phyloP scores from a whole-genome alignment of 2,113 vertebrate species.

The Entomyzon cyanotis region DNA sequence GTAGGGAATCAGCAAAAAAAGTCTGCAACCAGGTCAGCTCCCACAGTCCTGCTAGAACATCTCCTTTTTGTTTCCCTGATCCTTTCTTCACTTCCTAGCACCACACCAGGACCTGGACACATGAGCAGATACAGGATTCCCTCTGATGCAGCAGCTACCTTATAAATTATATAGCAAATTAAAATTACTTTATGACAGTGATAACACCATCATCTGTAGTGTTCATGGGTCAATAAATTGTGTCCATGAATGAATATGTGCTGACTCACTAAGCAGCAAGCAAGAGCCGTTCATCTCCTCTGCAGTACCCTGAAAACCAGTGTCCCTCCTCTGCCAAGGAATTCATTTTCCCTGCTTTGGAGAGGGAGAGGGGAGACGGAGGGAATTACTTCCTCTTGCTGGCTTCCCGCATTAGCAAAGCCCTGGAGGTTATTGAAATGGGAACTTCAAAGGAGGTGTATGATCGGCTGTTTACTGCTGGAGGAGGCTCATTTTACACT shows the following conservation, averaged over 20 bases:
- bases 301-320: background rate
- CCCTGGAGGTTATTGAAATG: constrained; percentile 68
- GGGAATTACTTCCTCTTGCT: constrained; percentile 39
- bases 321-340: background rate
- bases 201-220: background rate
- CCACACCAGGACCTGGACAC: background rate
- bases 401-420: constrained; percentile 16
- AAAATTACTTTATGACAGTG: background rate
- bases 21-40: background rate
- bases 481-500: constrained; percentile 55
- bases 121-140: background rate
- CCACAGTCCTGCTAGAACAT: background rate
- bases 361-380: background rate
- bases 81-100: background rate
- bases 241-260: background rate
- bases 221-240: background rate
- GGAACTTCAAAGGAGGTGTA: constrained; percentile 63
- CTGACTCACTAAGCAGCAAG: background rate
- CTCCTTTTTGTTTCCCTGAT: background rate
- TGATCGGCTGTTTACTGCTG: constrained; percentile 38
- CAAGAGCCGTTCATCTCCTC: background rate
- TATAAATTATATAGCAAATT: background rate
- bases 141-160: background rate
- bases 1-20: background rate
- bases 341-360: background rate